A percentile compares a stretch with the other conserved stretches of the same genome.
Conservation (phyloP, 2,888 invertebrate species). For the Trimorus sp. region DNA sequence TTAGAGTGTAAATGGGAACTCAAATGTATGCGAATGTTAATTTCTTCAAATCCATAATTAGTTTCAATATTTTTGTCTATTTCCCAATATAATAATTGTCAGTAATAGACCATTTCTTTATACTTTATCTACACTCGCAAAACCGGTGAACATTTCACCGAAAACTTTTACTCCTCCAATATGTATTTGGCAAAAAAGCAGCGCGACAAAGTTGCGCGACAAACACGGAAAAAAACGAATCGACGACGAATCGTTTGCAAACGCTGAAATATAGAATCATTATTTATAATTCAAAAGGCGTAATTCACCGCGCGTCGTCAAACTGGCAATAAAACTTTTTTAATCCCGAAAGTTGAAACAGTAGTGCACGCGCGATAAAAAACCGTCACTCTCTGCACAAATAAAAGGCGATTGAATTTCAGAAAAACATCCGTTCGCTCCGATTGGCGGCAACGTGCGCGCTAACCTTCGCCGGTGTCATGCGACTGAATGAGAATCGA, state of each 20-base stretch:
- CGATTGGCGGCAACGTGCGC: slow-evolving; percentile 8
- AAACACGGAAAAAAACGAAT: neutral
- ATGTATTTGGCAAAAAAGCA: too few relatives aligned
- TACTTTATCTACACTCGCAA: too few relatives aligned
- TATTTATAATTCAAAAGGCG: slow-evolving; percentile 31
- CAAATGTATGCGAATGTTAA: too few relatives aligned
- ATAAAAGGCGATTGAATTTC: slow-evolving; percentile 29
- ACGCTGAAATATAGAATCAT: slow-evolving; percentile 29
- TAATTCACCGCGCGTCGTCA: slow-evolving; percentile 7
- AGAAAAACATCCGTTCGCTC: neutral
- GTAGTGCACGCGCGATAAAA: slow-evolving; percentile 21
- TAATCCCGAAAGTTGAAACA: slow-evolving; percentile 17
- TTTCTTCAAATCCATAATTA: too few relatives aligned
- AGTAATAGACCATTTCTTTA: too few relatives aligned
- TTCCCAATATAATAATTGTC: too few relatives aligned
- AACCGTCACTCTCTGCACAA: slow-evolving; percentile 16
- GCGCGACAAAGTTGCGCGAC: too few relatives aligned
- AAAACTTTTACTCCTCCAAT: too few relatives aligned
- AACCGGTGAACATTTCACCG: too few relatives aligned
- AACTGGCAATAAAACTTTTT: slow-evolving; percentile 36
- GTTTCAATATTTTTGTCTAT: too few relatives aligned
- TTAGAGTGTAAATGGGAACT: too few relatives aligned
- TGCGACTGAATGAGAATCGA: slow-evolving; percentile 1
- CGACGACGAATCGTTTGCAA: neutral
- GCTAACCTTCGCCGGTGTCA: slow-evolving; percentile 4